These are phyloP conservation scores for Alcis repandata DNA, from an alignment of 2,888 invertebrate species.

Conservation along the genomic window DNA sequence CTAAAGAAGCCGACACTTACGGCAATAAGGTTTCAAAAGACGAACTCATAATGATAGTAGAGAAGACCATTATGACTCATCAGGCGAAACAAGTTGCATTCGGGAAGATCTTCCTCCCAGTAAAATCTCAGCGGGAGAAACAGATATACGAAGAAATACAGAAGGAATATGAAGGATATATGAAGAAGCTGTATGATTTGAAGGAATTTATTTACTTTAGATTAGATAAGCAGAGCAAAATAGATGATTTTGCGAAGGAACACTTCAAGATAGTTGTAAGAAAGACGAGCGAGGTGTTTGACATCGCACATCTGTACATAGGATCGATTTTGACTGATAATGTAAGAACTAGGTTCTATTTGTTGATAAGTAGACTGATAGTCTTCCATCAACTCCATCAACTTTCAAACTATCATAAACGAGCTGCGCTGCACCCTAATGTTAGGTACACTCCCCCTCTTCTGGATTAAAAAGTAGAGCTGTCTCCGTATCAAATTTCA, in stretches of 20 bases:
- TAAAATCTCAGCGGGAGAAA: conserved; percentile 53
- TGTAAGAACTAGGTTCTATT: conserved; percentile 55
- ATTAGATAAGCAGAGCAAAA: conserved; percentile 56
- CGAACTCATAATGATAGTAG: conserved; percentile 55
- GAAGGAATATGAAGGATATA: conserved; percentile 48
- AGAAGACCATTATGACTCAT: conserved; percentile 58
- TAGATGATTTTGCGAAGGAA: conserved; percentile 58
- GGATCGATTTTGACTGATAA: conserved; percentile 56
- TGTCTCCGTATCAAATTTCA: no score
- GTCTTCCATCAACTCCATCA: no score
- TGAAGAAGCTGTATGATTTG: conserved; percentile 51
- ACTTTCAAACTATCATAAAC: no score
- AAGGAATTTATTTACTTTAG: conserved; percentile 48
- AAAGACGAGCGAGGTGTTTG: conserved; percentile 59
- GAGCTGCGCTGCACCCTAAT: no score
- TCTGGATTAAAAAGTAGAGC: no score
- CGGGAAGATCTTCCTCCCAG: conserved; percentile 57
- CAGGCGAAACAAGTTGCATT: conserved; percentile 59
- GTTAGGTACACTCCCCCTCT: no score
- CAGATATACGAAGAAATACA: conserved; percentile 57
- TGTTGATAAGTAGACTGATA: no score
- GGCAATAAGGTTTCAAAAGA: conserved; percentile 50
- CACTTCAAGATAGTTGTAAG: conserved; percentile 57
- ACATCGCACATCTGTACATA: conserved; percentile 61
- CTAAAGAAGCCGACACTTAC: conserved; percentile 58